phyloP scores from a whole-genome alignment of 2,113 vertebrate species.

The Argyrosomus japonicus region DNA sequence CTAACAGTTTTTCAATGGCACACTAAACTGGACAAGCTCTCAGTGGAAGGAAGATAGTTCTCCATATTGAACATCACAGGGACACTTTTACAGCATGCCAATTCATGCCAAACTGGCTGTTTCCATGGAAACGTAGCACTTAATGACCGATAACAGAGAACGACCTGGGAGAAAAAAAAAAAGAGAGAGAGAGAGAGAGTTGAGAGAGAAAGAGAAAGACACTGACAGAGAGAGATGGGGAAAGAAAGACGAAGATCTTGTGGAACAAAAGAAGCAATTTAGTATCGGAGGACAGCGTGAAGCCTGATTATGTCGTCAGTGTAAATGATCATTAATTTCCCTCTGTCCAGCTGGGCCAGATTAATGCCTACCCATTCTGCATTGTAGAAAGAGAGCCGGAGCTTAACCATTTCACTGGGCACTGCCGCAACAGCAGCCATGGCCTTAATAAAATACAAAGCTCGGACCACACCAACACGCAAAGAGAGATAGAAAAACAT shows the following conservation, averaged over 20 bases:
- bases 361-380: constrained; percentile 76
- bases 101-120: constrained; percentile 79
- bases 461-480: constrained; percentile 29
- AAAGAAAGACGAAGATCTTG: constrained; percentile 75
- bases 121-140: constrained; percentile 84
- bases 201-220: constrained; percentile 63
- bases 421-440: constrained; percentile 27
- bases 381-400: constrained; percentile 45
- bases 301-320: constrained; percentile 85
- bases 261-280: constrained; percentile 86
- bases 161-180: constrained; percentile 63
- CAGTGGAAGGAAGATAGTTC: constrained; percentile 64
- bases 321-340: constrained; percentile 87
- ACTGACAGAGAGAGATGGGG: constrained; percentile 68
- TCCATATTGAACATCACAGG: constrained; percentile 70
- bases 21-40: constrained; percentile 61
- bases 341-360: constrained; percentile 81
- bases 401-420: constrained; percentile 57
- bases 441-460: constrained; percentile 34
- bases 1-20: constrained; percentile 49
- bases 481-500: background rate
- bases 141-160: constrained; percentile 83
- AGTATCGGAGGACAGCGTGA: constrained; percentile 83
- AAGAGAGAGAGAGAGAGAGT: constrained; percentile 29
- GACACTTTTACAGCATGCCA: constrained; percentile 72